Base-by-base conservation (phyloP, 2,113 vertebrate species). In the Bubo scandiacus region DNA sequence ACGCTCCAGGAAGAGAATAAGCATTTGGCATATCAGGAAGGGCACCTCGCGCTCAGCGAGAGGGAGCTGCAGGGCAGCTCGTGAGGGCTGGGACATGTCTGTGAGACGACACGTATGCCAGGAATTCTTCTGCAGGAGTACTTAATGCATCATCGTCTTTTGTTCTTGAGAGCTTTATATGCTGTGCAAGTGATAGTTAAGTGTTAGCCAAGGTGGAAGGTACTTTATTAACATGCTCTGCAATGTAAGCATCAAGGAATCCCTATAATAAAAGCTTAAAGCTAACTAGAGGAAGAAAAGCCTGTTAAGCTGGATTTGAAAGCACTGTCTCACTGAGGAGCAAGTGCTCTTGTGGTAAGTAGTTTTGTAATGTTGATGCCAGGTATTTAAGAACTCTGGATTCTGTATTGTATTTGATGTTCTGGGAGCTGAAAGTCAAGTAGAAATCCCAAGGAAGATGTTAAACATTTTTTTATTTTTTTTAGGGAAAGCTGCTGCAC, bases 211-310 rank as follows among this genome's bases (percentile, higher is more conserved):
- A 51, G 75, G 95, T 66, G 42, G 79, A 81, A 77, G 82, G 59
- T 55, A 32, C 63, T 94, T 92, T 59, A 86, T 90, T 90, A 93
- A 83, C 63, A 9, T 81, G 90, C 88, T 88, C 58, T 90, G 38
- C 78, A 52, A n/a, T 32, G 30, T 43, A 43, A 90, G 70, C 78
- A 52, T 75, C 70, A 68, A 92, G 66, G 91, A 92, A 79, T 87
- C 78, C 87, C 38, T 92, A 36, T 86, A 90, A 93, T 85, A 88
- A 96, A 93, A 82, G 94, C 92, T 94, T 90, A 88, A 88, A 85
- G 38, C 65, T 93, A 86, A 81, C 79, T 75, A 78, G 75, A 63
- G 58, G 88, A 94, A 91, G 92, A 70, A 93, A 92, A 94, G 86
- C 95, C 80, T 94, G 94, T 90, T 93, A 78, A 91, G 86, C 86